A percentile compares a stretch with the other conserved stretches of the same genome.
Evolutionary conservation across 2,888 invertebrate species (phyloP).

Genomic region (Argyresthia goedartella): DNA sequence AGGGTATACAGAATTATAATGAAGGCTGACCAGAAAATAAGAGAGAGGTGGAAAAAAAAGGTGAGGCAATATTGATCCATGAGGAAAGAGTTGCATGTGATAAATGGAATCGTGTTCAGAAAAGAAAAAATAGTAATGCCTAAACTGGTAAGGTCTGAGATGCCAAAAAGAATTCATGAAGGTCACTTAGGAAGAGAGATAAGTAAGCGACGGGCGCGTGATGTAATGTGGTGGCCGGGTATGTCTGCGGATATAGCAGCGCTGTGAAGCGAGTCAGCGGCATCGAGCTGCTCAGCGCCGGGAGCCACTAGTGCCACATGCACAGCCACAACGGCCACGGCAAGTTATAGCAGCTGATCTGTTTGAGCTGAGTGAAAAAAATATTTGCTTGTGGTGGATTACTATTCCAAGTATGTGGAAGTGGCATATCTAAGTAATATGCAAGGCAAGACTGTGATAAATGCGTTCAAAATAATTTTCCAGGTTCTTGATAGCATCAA

Average conservation of each 20-base stretch:
- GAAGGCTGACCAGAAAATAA: background rate
- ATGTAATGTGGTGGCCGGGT: constrained; percentile 14
- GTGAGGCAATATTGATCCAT: background rate
- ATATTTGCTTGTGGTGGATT: constrained; percentile 7
- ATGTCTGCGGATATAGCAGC: constrained; percentile 12
- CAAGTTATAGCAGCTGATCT: constrained; percentile 5
- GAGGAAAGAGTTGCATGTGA: background rate
- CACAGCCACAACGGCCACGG: constrained; percentile 7
- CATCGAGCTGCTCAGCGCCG: constrained; percentile 12
- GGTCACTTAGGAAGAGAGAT: constrained; percentile 11
- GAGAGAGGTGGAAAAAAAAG: background rate
- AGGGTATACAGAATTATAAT: background rate
- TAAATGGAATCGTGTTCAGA: background rate
- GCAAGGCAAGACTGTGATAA: constrained; percentile 2
- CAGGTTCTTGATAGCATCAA: constrained; percentile 6
- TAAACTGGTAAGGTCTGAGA: background rate
- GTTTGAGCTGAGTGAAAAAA: constrained; percentile 5
- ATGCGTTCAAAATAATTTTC: constrained; percentile 5
- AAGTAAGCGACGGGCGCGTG: constrained; percentile 13
- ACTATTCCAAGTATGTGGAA: constrained; percentile 9
- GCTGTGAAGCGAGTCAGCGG: constrained; percentile 11
- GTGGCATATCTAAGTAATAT: constrained; percentile 1
- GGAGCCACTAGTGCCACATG: constrained; percentile 12
- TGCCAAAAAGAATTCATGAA: constrained; percentile 8
- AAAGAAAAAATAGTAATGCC: background rate